Evolutionary conservation across 2,888 invertebrate species (phyloP), one percentile per base, ranked within the genome.

Genomic region (Apamea monoglypha): DNA sequence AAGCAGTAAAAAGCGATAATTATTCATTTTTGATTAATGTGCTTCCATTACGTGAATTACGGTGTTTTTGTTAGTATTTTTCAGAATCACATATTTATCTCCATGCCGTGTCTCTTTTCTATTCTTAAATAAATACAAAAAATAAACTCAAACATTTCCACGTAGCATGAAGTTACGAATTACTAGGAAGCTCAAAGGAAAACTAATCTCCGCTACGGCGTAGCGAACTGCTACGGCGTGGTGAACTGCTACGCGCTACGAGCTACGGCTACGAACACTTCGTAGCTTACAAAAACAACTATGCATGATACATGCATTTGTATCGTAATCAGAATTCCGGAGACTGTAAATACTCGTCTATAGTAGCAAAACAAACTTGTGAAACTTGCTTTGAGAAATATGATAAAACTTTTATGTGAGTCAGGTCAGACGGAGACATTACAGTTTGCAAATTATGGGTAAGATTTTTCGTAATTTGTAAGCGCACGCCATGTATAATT

Each of bases 141-240:
- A 75, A 56, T 72, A 64, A 71, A 61, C 25, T 50, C 50, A 73
- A 71, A 76, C 79, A 79, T 80, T 72, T 61, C 44, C 53, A 56
- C 80, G 75, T 85, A 80, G 70, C 44, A 78, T 72, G 61, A 47
- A 79, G 47, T 73, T 69, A 67, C 67, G 82, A 75, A 80, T 76
- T 75, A 84, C 81, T 80, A 80, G 70, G 79, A 81, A 76, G 74
- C 81, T 86, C 86, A 86, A 88, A 88, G 80, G 80, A 81, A 78
- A 82, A 82, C 84, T 84, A 86, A 88, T 86, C 82, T 81, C 79
- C 80, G 83, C 86, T 84, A 82, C 81, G 87, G 40, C 69, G 76
- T 82, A 76, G 56, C 50, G 21, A 47, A 69, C 36, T 66, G 64
- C 84, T 82, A 82, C 79, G 84, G 36, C 75, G 66, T 66, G 40